These are phyloP conservation scores for Leptobrachium ailaonicum DNA, from an alignment of 2,113 vertebrate genomes.

Conservation along the genomic window DNA sequence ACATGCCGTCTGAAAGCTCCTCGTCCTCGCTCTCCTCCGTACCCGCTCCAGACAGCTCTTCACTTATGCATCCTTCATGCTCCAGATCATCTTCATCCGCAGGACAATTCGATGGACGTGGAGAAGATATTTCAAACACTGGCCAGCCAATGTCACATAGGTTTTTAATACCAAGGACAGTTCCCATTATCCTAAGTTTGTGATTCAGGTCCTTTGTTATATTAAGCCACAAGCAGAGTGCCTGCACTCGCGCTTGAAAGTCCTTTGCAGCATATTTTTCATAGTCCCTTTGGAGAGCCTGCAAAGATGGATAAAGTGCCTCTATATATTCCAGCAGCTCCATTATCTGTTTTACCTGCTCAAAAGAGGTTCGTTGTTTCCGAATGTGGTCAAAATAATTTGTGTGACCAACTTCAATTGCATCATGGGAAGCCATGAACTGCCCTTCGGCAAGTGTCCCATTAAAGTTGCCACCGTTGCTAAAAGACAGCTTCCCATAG, in stretches of 20 bases:
- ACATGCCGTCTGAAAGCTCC: constrained; percentile 47
- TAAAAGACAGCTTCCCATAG: constrained; percentile 73
- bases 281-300: constrained; percentile 94
- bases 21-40: constrained; percentile 82
- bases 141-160: constrained; percentile 95
- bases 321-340: constrained; percentile 93
- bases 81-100: constrained; percentile 68
- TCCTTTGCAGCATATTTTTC: constrained; percentile 93
- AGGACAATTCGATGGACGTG: constrained; percentile 78
- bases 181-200: constrained; percentile 96
- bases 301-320: constrained; percentile 94
- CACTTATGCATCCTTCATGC: constrained; percentile 66
- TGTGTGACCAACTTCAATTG: constrained; percentile 67
- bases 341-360: constrained; percentile 96
- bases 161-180: constrained; percentile 91
- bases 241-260: constrained; percentile 98
- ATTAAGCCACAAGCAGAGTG: constrained; percentile 97
- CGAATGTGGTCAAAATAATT: constrained; percentile 87
- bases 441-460: constrained; percentile 67
- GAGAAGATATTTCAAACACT: constrained; percentile 96
- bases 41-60: constrained; percentile 75
- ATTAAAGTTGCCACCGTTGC: constrained; percentile 65
- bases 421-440: constrained; percentile 59
- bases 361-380: constrained; percentile 87
- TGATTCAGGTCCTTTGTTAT: constrained; percentile 98